Evolutionary conservation across 1,140 invertebrate genomes (phyloP).

Genomic region (Drosophila lini): DNA sequence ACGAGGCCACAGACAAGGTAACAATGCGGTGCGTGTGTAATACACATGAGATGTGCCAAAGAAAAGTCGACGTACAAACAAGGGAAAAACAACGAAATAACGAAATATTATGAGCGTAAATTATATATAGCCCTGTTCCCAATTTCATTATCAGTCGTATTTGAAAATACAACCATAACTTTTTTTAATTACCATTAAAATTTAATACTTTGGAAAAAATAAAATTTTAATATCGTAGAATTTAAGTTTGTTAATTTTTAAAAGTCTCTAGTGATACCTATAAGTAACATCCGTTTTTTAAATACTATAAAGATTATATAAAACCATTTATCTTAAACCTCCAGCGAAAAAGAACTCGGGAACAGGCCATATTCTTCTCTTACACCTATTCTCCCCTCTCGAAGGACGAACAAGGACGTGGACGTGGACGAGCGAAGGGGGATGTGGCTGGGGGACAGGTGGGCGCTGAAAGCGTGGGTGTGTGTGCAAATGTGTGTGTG

Average conservation of each 20-base stretch:
- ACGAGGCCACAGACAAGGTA: slow-evolving; percentile 59
- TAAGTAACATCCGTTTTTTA: no score
- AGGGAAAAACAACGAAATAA: slow-evolving; percentile 14
- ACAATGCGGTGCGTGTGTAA: slow-evolving; percentile 31
- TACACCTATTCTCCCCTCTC: slow-evolving; percentile 17
- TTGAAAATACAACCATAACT: not conserved
- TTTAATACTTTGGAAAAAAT: not conserved
- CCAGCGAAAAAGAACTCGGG: not conserved
- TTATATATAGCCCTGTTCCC: slow-evolving; percentile 9
- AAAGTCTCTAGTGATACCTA: no score
- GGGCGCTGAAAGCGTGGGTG: slow-evolving; percentile 29
- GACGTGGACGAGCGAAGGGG: slow-evolving; percentile 4
- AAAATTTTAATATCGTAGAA: no score
- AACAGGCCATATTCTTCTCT: slow-evolving; percentile 1
- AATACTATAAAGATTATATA: no score
- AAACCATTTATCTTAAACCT: not conserved
- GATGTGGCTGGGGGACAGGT: slow-evolving; percentile 9
- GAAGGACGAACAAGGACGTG: slow-evolving; percentile 38
- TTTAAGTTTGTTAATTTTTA: no score
- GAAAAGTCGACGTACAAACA: slow-evolving; percentile 20
- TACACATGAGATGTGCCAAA: slow-evolving; percentile 25
- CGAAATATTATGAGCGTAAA: slow-evolving; percentile 1
- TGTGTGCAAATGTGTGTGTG: slow-evolving; percentile 16
- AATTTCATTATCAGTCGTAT: not conserved
- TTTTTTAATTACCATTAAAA: not conserved